phyloP scores from a whole-genome alignment of 2,888 invertebrate genomes.

The Pinctada fucata region DNA sequence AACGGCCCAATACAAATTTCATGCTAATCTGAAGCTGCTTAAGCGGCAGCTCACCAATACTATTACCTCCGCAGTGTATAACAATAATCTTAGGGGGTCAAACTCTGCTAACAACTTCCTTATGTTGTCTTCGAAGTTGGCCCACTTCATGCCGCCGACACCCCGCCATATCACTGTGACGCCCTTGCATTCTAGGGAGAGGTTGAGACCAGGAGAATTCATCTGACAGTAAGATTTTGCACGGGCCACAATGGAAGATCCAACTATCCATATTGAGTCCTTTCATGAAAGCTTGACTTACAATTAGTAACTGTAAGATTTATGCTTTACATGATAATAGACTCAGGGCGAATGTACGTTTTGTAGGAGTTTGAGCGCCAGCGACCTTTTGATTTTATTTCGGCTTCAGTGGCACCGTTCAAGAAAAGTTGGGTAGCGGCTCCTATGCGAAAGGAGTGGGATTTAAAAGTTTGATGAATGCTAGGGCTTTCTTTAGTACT shows the following conservation, averaged over 20 bases:
- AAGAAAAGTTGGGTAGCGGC: neutral
- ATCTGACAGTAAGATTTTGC: neutral
- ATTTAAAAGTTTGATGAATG: neutral
- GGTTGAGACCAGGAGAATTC: too few species aligned
- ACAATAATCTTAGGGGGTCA: neutral
- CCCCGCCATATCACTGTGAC: conserved; percentile 1
- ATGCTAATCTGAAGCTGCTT: too few species aligned
- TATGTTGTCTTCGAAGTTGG: neutral
- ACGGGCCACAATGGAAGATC: neutral
- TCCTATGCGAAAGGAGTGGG: neutral
- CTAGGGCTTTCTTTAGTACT: neutral
- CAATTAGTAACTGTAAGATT: too few species aligned
- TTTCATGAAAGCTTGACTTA: too few species aligned
- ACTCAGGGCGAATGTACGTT: too few species aligned
- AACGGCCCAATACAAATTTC: neutral
- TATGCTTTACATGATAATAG: neutral
- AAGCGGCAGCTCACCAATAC: neutral
- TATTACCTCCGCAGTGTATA: conserved; percentile 4
- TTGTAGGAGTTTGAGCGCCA: conserved; percentile 3
- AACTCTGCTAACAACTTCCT: neutral
- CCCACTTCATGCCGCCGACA: neutral
- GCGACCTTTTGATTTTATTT: neutral
- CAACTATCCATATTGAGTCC: neutral
- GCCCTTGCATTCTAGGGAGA: neutral
- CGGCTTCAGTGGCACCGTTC: neutral